Conservation (phyloP, 1,140 invertebrate species). For the Acromyrmex echinatior region DNA sequence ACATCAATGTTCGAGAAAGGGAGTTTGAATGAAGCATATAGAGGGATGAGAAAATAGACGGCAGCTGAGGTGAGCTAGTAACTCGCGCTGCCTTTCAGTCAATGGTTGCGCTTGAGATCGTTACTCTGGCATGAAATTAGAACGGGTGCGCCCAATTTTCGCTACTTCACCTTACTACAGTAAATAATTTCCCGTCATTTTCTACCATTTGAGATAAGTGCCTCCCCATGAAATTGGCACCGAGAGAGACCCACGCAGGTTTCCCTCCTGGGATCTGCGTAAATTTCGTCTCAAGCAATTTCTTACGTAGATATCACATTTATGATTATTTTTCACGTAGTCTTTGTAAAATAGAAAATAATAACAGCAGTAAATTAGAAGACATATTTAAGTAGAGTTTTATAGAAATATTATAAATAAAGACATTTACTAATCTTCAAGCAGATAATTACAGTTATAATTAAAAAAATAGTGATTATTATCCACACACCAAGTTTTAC, state of each 20-base stretch:
- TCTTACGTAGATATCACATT: conserved; percentile 2
- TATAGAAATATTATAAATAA: neutral
- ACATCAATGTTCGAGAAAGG: conserved; percentile 24
- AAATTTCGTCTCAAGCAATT: conserved; percentile 34
- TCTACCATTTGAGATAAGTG: conserved; percentile 79
- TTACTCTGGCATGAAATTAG: conserved; percentile 82
- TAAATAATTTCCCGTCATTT: conserved; percentile 83
- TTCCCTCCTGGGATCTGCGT: conserved; percentile 52
- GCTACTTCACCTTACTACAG: conserved; percentile 76
- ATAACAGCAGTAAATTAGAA: neutral
- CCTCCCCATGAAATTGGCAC: conserved; percentile 77
- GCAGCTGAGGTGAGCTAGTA: conserved; percentile 27
- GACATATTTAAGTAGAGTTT: neutral
- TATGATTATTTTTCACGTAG: conserved; percentile 8
- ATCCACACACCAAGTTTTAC: neutral
- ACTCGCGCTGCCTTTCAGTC: conserved; percentile 58
- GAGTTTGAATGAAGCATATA: conserved; percentile 33
- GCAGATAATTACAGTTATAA: neutral
- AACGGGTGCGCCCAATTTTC: conserved; percentile 81
- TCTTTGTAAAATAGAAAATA: neutral
- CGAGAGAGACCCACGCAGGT: conserved; percentile 60
- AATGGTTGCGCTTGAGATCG: conserved; percentile 63
- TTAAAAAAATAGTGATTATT: neutral
- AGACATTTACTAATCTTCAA: neutral
- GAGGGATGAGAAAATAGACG: conserved; percentile 37